Base-by-base conservation (phyloP, 1,140 invertebrate species). In the Pristionchus pacificus region DNA sequence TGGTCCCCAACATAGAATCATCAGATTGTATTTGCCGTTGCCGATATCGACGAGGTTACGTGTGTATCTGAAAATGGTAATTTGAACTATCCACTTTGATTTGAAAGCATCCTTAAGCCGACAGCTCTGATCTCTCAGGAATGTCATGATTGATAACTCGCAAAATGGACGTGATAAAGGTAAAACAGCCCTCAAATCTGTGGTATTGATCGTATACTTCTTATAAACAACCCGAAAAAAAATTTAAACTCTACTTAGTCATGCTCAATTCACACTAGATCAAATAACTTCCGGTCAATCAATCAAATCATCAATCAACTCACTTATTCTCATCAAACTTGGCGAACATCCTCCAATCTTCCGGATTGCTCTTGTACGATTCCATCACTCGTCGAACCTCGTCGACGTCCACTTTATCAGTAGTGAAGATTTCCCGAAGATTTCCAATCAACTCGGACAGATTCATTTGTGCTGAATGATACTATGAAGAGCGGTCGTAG, bases 11-110 rank as follows among this genome's bases (percentile, higher is more conserved):
- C 94, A 97, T 0, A 98, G 84, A 25, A 96, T 87, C 89, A 98
- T 95, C 71, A 98, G 86, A 85, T 98, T 98, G 85, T 95, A 98
- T 84, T 93, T 94, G 1, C 93, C 95, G 84, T 98, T 97, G 14
- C 93, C 93, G 74, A 89, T 89, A 81, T 95, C 92, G 1, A 96
- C 91, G 71, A 97, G 85, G 85, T 96, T 96, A 29, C 93, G 85
- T 0, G 93, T 95, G 81, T 97, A 96, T 76, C 91, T 93, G 60
- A 57, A 65, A 64, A 49, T 14, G n/a, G 70, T 25, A 78, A n/a
- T 1, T 31, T 29, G 71, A 65, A 31, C 28, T 73, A 24, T 65
- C 2, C 28, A 67, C 27, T n/a, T n/a, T n/a, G 38, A 57, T 14
- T 14, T 71, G 15, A 29, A 32, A n/a, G 27, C 38, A 77, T 15